A percentile compares a stretch with the other conserved stretches of the same genome.
Conservation (phyloP, 2,888 invertebrate species). For the Arenicola marina region DNA sequence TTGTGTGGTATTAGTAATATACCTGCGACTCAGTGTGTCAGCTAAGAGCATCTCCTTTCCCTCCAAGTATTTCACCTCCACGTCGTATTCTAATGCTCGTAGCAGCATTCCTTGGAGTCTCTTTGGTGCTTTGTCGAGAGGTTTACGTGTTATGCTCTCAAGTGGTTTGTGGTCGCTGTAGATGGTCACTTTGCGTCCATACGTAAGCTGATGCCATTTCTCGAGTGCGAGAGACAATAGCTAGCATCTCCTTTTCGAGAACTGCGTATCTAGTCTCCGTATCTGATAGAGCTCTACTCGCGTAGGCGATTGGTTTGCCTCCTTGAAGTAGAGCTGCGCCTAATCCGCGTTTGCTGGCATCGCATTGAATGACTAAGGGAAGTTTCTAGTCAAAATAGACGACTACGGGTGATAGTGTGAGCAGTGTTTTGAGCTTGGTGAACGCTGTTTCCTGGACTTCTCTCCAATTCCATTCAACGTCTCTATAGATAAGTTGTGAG, state of each 20-base stretch:
- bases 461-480: constrained; percentile 3
- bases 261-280: constrained; percentile 29
- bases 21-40: background rate
- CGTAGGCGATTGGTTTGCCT: constrained; percentile 32
- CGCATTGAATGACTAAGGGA: constrained; percentile 11
- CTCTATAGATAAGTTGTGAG: background rate
- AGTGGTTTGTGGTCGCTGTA: constrained; percentile 21
- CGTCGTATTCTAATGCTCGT: constrained; percentile 11
- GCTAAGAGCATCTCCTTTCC: constrained; percentile 28
- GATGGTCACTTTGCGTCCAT: constrained; percentile 12
- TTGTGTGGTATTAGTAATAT: background rate
- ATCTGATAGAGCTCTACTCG: constrained; percentile 26
- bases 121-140: constrained; percentile 14
- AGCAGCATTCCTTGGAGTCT: constrained; percentile 19
- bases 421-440: constrained; percentile 6
- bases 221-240: constrained; percentile 15
- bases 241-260: constrained; percentile 30
- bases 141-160: constrained; percentile 13
- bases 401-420: constrained; percentile 10
- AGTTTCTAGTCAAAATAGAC: constrained; percentile 13
- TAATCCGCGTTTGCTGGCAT: constrained; percentile 23
- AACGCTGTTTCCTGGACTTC: constrained; percentile 14
- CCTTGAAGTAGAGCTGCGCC: constrained; percentile 25
- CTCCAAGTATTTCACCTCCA: constrained; percentile 10
- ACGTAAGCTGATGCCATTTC: constrained; percentile 17